Evolutionary conservation across 2,113 vertebrate genomes (phyloP).

Genomic region (Notarius lentiginosus): DNA sequence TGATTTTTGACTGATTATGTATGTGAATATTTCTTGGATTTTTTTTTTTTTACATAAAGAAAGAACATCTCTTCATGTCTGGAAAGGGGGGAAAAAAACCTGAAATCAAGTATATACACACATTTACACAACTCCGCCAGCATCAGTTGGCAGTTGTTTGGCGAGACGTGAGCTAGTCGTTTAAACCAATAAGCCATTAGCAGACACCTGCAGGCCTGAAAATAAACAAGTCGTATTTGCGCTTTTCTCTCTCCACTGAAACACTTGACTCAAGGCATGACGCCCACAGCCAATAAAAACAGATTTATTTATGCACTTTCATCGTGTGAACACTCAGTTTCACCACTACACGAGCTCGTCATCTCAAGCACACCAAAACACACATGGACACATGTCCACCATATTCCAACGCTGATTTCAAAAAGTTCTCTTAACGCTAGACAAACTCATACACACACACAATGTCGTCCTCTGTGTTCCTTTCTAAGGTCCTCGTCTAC

Average conservation of each 20-base stretch:
- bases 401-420: neutral
- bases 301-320: constrained; percentile 63
- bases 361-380: neutral
- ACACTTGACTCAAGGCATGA: constrained; percentile 45
- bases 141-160: constrained; percentile 63
- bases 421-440: too few species aligned
- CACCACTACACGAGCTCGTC: neutral
- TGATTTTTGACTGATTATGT: neutral
- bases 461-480: neutral
- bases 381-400: neutral
- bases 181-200: constrained; percentile 67
- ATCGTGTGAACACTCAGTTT: constrained; percentile 30
- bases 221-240: constrained; percentile 67
- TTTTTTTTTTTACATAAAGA: neutral
- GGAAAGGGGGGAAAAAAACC: neutral
- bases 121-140: constrained; percentile 13
- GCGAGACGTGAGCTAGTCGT: constrained; percentile 65
- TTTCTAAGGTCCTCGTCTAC: too few species aligned
- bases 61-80: neutral
- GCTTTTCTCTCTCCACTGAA: constrained; percentile 53
- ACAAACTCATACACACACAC: too few species aligned
- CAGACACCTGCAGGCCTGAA: constrained; percentile 67
- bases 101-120: constrained; percentile 16
- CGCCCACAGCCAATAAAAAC: constrained; percentile 62
- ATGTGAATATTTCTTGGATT: neutral